These are phyloP conservation scores for Eumacrocentrus americanus DNA, from an alignment of 2,888 invertebrate species.

Conservation along the genomic window DNA sequence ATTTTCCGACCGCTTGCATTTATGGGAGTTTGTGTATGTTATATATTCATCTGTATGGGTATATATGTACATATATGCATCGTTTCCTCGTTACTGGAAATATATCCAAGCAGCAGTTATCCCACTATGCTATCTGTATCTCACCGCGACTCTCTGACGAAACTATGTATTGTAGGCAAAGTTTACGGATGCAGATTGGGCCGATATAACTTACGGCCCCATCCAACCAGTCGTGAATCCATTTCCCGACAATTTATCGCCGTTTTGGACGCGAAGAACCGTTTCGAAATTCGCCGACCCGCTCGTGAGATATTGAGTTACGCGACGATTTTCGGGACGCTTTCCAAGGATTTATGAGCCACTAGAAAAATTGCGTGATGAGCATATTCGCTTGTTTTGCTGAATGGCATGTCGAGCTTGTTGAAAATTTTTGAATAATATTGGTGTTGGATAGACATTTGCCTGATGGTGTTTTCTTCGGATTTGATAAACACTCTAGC, in stretches of 20 bases:
- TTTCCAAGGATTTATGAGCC: constrained; percentile 12
- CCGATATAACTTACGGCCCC: constrained; percentile 38
- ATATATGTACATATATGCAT: constrained; percentile 7
- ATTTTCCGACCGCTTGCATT: constrained; percentile 16
- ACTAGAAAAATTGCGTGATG: constrained; percentile 18
- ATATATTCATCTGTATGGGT: neutral
- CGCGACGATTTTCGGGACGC: constrained; percentile 21
- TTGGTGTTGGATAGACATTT: no score
- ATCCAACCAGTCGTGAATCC: constrained; percentile 37
- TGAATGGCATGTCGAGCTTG: no score
- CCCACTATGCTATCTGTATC: constrained; percentile 20
- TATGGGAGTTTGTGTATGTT: neutral
- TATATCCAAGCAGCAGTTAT: constrained; percentile 23
- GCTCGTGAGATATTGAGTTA: constrained; percentile 27
- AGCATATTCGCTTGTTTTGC: constrained; percentile 15
- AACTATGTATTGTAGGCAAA: constrained; percentile 38
- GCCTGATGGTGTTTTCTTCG: no score
- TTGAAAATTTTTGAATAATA: no score
- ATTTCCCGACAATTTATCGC: constrained; percentile 34
- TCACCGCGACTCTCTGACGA: constrained; percentile 34
- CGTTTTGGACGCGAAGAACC: constrained; percentile 21
- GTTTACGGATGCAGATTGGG: constrained; percentile 40
- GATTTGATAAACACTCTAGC: neutral
- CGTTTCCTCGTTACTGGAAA: constrained; percentile 27
- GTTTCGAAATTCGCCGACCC: constrained; percentile 25